Percentiles rank a stretch among this genome's conserved stretches.
phyloP scores from a whole-genome alignment of 1,140 invertebrate species.

The Orchestia grillus region DNA sequence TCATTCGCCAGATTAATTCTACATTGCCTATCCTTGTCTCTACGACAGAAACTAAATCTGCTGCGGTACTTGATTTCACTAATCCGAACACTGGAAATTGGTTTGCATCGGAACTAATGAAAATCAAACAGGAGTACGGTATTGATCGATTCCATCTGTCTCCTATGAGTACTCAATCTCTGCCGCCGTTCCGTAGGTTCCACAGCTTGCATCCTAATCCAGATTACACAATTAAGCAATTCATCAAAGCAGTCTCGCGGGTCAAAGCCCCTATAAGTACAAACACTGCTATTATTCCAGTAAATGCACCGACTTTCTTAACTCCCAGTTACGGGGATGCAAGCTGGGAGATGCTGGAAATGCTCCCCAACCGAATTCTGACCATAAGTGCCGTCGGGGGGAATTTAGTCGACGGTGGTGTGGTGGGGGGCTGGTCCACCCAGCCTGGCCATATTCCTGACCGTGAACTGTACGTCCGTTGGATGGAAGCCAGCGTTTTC shows the following conservation, averaged over 20 bases:
- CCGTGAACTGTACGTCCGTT: slow-evolving; percentile 90
- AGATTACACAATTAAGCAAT: slow-evolving; percentile 54
- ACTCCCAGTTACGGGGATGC: slow-evolving; percentile 61
- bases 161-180: slow-evolving; percentile 11
- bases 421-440: slow-evolving; percentile 60
- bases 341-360: slow-evolving; percentile 62
- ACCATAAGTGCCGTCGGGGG: slow-evolving; percentile 62
- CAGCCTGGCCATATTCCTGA: slow-evolving; percentile 76
- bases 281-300: slow-evolving; percentile 61
- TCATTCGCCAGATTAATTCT: slow-evolving; percentile 39
- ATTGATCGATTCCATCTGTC: slow-evolving; percentile 2
- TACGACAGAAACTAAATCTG: background rate
- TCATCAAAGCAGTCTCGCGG: slow-evolving; percentile 60
- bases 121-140: background rate
- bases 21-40: slow-evolving; percentile 20
- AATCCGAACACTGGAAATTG: slow-evolving; percentile 38
- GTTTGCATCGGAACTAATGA: background rate
- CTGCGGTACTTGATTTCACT: slow-evolving; percentile 41
- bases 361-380: slow-evolving; percentile 59
- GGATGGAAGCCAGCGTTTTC: slow-evolving; percentile 94
- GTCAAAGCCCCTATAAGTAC: slow-evolving; percentile 63
- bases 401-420: slow-evolving; percentile 61
- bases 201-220: slow-evolving; percentile 35
- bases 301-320: slow-evolving; percentile 63
- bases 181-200: slow-evolving; percentile 10